Conservation (phyloP, 2,888 invertebrate species). For the Fragum fragum region DNA sequence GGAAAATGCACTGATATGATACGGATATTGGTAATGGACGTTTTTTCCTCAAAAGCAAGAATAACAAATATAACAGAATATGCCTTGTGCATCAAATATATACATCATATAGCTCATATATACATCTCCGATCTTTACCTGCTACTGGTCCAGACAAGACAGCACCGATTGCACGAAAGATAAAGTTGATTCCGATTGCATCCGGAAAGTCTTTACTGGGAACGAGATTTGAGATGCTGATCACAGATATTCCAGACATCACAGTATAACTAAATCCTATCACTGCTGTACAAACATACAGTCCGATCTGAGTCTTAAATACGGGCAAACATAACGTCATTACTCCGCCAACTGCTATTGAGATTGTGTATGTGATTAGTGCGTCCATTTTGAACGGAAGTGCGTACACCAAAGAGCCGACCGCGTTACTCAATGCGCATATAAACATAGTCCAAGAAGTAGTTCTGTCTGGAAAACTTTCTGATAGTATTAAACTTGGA, state of each 20-base stretch:
- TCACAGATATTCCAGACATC: slow-evolving; percentile 10
- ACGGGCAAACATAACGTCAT: slow-evolving; percentile 8
- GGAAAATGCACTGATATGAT: too few species aligned
- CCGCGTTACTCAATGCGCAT: slow-evolving; percentile 18
- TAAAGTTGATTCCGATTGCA: slow-evolving; percentile 20
- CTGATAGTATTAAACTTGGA: not conserved
- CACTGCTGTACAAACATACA: slow-evolving; percentile 4
- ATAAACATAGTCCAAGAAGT: slow-evolving; percentile 11
- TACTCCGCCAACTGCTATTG: slow-evolving; percentile 14
- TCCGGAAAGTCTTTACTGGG: slow-evolving; percentile 20
- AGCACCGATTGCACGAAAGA: slow-evolving; percentile 9
- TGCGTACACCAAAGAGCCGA: slow-evolving; percentile 16
- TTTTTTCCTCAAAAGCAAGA: not conserved
- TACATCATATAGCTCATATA: not conserved
- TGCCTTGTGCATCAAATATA: too few species aligned
- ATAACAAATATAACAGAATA: not conserved
- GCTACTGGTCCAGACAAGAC: slow-evolving; percentile 25
- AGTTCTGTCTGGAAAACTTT: slow-evolving; percentile 8
- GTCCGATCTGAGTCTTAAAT: slow-evolving; percentile 1
- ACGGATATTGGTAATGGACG: not conserved
- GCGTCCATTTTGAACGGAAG: slow-evolving; percentile 21
- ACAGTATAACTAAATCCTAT: slow-evolving; percentile 24
- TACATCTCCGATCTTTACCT: not conserved
- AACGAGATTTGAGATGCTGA: slow-evolving; percentile 10
- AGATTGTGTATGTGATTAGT: slow-evolving; percentile 21